These are phyloP conservation scores for Thalassarche chlororhynchos DNA, from an alignment of 2,113 vertebrate genomes.

Conservation along the genomic window DNA sequence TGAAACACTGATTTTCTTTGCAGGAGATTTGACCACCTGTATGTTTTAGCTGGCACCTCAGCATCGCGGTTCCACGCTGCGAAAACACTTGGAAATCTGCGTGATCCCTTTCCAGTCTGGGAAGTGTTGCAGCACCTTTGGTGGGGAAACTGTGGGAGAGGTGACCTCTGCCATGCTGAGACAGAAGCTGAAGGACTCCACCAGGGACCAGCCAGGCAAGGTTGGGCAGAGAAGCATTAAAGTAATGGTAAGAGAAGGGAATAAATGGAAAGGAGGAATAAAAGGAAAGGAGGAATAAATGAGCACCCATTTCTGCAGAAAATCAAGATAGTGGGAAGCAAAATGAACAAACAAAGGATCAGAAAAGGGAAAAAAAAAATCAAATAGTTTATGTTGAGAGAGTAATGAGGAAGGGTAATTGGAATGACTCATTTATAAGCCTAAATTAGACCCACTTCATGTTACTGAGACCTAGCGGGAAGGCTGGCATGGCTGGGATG, in stretches of 20 bases:
- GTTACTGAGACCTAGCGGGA: background rate
- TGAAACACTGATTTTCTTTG: background rate
- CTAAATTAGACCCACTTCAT: background rate
- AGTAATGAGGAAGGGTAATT: background rate
- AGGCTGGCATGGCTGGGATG: background rate
- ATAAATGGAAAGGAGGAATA: background rate
- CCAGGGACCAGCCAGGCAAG: too few relatives aligned
- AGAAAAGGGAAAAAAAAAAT: background rate
- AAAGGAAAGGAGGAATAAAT: background rate
- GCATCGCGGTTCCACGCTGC: rapidly evolving
- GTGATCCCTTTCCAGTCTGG: background rate
- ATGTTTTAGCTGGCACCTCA: background rate
- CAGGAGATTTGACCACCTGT: background rate
- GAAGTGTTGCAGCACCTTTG: background rate
- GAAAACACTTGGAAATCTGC: background rate
- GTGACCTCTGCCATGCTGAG: background rate
- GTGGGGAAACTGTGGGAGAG: background rate
- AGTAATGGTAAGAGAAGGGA: background rate
- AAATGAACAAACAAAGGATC: background rate
- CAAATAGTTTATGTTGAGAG: background rate
- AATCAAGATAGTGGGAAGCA: background rate
- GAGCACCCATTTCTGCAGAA: background rate
- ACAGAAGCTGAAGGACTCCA: background rate
- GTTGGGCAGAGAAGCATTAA: background rate
- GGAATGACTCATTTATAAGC: background rate